Conservation (phyloP, 2,888 invertebrate species). For the Clunio marinus region DNA sequence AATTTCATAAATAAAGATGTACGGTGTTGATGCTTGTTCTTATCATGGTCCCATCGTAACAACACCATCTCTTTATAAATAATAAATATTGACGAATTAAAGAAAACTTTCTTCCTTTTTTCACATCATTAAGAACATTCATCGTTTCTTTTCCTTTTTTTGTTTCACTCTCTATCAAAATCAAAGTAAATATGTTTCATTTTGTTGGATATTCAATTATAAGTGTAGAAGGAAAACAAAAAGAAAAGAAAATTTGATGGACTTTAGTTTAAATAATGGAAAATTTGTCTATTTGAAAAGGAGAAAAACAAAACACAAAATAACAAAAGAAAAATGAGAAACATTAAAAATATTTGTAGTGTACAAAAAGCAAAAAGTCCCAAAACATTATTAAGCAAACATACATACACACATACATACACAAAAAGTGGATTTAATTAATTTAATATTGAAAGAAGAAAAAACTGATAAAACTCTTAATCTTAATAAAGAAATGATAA, state of each 20-base stretch:
- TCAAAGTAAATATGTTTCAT: constrained; percentile 6
- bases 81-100: too few relatives aligned
- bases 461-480: constrained; percentile 20
- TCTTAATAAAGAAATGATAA: constrained; percentile 19
- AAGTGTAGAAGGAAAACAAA: neutral
- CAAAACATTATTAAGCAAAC: constrained; percentile 28
- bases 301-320: constrained; percentile 9
- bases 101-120: too few relatives aligned
- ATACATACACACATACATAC: neutral
- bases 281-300: neutral
- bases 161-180: too few relatives aligned
- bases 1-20: too few relatives aligned
- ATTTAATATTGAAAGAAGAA: constrained; percentile 18
- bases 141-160: too few relatives aligned
- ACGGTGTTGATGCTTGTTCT: too few relatives aligned
- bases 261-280: constrained; percentile 3
- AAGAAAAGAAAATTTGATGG: constrained; percentile 2
- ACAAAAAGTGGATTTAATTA: constrained; percentile 15
- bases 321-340: neutral
- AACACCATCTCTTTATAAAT: too few relatives aligned
- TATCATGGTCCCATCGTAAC: too few relatives aligned
- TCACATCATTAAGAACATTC: too few relatives aligned
- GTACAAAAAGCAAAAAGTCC: constrained; percentile 31
- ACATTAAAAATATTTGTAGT: constrained; percentile 36
- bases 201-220: constrained; percentile 24